These are phyloP conservation scores for Conomelus anceps DNA, from an alignment of 2,888 invertebrate genomes.

Conservation along the genomic window DNA sequence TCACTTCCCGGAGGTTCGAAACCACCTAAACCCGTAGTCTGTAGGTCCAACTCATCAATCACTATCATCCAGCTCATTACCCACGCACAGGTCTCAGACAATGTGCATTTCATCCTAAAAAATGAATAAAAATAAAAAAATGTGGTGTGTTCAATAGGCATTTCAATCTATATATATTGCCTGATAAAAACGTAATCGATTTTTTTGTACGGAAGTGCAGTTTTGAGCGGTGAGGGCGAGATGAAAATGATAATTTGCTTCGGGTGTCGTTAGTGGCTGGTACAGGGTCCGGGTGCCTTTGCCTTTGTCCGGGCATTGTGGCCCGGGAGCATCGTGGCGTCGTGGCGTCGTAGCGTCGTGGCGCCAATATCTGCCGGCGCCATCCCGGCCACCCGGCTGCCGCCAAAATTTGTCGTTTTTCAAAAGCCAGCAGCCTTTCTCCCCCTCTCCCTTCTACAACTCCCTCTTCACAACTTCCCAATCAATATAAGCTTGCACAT, in stretches of 20 bases:
- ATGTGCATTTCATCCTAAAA: no score
- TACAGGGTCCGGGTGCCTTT: neutral
- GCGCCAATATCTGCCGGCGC: neutral
- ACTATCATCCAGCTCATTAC: no score
- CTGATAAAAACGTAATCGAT: no score
- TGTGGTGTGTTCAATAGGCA: no score
- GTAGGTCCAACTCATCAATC: no score
- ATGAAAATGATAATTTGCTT: neutral
- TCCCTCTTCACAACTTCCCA: constrained; percentile 33
- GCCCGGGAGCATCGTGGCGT: neutral
- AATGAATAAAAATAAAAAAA: no score
- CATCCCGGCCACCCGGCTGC: neutral
- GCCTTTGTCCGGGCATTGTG: neutral
- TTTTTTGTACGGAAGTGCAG: neutral
- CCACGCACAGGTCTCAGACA: no score
- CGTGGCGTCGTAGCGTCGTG: neutral
- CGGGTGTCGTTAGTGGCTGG: neutral
- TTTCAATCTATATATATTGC: no score
- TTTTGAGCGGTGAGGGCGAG: neutral
- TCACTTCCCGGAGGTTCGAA: no score
- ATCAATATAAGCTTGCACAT: neutral
- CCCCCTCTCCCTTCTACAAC: constrained; percentile 22
- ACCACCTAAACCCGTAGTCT: no score
- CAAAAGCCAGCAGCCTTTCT: neutral
- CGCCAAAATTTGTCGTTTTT: neutral